Evolutionary conservation across 2,797 vertebrate genomes (phyloP).

Genomic region (Rhyacichthys aspro): DNA sequence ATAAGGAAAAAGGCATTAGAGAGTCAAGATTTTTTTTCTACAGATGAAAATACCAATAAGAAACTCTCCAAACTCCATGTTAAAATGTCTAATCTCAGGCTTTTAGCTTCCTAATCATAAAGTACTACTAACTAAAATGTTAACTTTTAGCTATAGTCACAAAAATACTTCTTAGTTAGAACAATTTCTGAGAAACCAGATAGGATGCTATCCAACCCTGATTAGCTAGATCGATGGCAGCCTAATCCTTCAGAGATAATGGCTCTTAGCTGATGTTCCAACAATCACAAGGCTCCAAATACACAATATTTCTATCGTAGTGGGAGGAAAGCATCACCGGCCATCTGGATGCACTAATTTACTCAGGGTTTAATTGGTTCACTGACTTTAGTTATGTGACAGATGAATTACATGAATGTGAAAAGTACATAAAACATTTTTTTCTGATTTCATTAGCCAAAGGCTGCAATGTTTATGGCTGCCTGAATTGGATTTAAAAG

Average conservation of each 20-base stretch:
- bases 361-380: slow-evolving; percentile 67
- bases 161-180: slow-evolving; percentile 36
- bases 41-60: neutral
- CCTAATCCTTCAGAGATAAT: slow-evolving; percentile 77
- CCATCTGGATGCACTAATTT: slow-evolving; percentile 74
- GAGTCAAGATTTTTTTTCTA: neutral
- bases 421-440: slow-evolving; percentile 56
- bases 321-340: slow-evolving; percentile 42
- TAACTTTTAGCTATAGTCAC: slow-evolving; percentile 57
- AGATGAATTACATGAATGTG: slow-evolving; percentile 64
- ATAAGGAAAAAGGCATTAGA: neutral
- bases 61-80: no score
- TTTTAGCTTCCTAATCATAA: no score
- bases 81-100: no score
- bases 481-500: slow-evolving; percentile 55
- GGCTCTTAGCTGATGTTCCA: slow-evolving; percentile 73
- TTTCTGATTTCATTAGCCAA: slow-evolving; percentile 62
- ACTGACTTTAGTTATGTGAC: slow-evolving; percentile 68
- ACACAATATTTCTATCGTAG: slow-evolving; percentile 67
- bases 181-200: slow-evolving; percentile 42
- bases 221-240: slow-evolving; percentile 72
- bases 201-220: slow-evolving; percentile 65
- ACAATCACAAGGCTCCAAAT: slow-evolving; percentile 69
- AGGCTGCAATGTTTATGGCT: slow-evolving; percentile 53
- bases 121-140: slow-evolving; percentile 24